Evolutionary conservation across 2,888 invertebrate species (phyloP), one percentile per base, ranked within the genome.

Genomic region (Eilema depressum): DNA sequence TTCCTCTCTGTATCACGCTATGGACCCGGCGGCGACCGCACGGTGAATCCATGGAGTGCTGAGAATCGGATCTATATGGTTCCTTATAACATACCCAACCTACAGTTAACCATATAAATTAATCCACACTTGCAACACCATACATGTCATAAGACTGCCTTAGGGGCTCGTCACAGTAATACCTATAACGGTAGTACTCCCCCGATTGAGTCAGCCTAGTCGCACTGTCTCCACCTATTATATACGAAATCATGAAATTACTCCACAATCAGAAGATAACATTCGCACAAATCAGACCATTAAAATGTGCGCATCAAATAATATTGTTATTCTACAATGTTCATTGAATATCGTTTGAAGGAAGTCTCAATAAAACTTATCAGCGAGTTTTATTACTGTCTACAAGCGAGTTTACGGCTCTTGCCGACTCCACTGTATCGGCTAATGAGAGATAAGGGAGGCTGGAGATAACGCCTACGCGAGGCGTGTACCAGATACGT

Each of bases 381-480:
- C 88, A 84, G 81, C 77, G 81, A 83, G 83, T 88, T 89, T 89
- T 89, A 89, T 86, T 87, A 80, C 83, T 77, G 81, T 82, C 83
- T 86, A 61, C 60, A 84, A 84, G 85, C 77, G 82, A 84, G 81
- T 82, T 87, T 85, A 88, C 78, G 82, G 81, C 77, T 75, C 79
- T 14, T 53, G n/a, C 63, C 64, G 59, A 59, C 61, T 66, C 56
- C 8, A 73, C 83, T 87, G 86, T 86, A 88, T 88, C 87, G 87
- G 75, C 86, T 89, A 89, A 89, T 89, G 89, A 88, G 88, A 87
- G 89, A 89, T 89, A 88, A 88, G 83, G 79, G 67, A 57, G 37
- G 26, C 11, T n/a, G 3, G 65, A 73, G 81, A 78, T 79, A 81
- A 70, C 67, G 63, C 60, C 47, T 73, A 64, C 57, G 56, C 62